Conservation (phyloP, 2,113 vertebrate species). For the Balaeniceps rex region DNA sequence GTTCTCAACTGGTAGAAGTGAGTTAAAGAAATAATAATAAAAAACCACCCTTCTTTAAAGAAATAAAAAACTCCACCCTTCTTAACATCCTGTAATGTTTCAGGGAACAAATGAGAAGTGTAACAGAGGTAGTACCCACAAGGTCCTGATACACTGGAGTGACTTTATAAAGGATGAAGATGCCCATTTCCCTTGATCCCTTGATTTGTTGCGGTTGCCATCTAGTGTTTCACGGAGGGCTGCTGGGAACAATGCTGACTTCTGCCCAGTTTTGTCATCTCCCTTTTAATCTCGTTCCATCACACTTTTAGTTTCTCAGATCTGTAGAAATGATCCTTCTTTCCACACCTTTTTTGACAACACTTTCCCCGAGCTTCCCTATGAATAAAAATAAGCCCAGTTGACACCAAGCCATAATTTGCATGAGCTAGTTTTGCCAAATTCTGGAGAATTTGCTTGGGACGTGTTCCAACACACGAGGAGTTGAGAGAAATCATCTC, state of each 20-base stretch:
- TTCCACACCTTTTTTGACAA: slow-evolving; percentile 35
- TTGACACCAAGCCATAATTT: slow-evolving; percentile 27
- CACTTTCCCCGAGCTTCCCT: slow-evolving; percentile 1
- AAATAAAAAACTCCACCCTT: background rate
- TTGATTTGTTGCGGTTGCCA: background rate
- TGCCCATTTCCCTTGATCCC: background rate
- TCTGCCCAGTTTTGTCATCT: background rate
- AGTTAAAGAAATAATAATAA: background rate
- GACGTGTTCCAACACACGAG: background rate
- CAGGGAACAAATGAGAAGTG: background rate
- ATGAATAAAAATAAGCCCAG: slow-evolving; percentile 45
- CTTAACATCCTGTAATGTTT: background rate
- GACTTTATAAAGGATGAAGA: background rate
- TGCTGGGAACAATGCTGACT: background rate
- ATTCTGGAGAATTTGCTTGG: slow-evolving; percentile 14
- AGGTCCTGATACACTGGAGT: background rate
- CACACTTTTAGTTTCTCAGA: background rate
- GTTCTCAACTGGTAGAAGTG: background rate
- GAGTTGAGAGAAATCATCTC: slow-evolving; percentile 15
- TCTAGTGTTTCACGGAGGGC: background rate
- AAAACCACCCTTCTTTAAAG: too few species aligned
- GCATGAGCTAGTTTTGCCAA: background rate
- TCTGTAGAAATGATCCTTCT: slow-evolving; percentile 26
- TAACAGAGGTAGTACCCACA: background rate
- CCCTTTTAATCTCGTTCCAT: background rate